Conservation (phyloP, 1,140 invertebrate genomes). For the Microplitis mediator region DNA sequence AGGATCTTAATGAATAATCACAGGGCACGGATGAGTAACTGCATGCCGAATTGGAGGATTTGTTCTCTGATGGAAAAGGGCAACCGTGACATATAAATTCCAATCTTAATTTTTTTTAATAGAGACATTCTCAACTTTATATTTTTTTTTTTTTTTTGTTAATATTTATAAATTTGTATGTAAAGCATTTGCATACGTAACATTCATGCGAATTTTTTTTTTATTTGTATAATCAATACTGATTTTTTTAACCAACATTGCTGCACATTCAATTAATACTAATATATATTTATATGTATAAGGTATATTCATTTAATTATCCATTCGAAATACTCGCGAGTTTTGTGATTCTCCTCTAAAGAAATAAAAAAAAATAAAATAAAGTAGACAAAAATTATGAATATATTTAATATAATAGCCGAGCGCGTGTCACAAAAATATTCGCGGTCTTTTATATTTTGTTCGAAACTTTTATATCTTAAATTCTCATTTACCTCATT, state of each 20-base stretch:
- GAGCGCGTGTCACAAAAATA: slow-evolving; percentile 4
- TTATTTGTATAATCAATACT: neutral
- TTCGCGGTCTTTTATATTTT: slow-evolving; percentile 8
- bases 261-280: neutral
- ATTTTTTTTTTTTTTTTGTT: neutral
- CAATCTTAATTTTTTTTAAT: neutral
- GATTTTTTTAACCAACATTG: neutral
- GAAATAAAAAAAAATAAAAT: slow-evolving; percentile 16
- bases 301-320: neutral
- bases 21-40: too few species aligned
- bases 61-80: too few species aligned
- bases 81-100: neutral
- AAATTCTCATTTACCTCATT: neutral
- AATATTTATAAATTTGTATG: neutral
- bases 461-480: slow-evolving; percentile 7
- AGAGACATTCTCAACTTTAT: neutral
- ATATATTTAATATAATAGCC: neutral
- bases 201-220: slow-evolving; percentile 3
- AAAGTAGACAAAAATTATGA: neutral
- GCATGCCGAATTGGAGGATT: too few species aligned
- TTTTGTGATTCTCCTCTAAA: slow-evolving; percentile 1
- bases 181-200: slow-evolving; percentile 9
- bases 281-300: too few species aligned
- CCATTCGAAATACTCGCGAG: neutral
- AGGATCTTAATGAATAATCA: too few species aligned